phyloP scores from a whole-genome alignment of 2,797 vertebrate genomes.

The Parotocinclus haroldoi region DNA sequence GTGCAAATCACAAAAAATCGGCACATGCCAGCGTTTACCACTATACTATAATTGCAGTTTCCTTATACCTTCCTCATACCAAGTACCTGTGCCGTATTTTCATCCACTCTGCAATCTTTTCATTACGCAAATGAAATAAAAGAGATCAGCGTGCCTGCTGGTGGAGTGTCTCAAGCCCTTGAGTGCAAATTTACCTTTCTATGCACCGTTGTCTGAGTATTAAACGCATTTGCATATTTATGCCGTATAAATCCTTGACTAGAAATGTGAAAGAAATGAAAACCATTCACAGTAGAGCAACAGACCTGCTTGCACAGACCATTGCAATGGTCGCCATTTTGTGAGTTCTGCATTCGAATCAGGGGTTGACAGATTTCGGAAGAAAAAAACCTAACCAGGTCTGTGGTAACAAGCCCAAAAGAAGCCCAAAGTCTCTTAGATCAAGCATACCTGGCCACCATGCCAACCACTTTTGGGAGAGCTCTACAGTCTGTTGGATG shows the following conservation, averaged over 20 bases:
- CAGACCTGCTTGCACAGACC: slow-evolving; percentile 19
- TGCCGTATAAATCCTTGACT: background rate
- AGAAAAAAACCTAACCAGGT: too few relatives aligned
- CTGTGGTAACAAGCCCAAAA: too few relatives aligned
- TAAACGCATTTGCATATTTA: slow-evolving; percentile 35
- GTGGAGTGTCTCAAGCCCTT: slow-evolving; percentile 26
- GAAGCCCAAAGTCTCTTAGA: too few relatives aligned
- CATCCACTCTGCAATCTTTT: slow-evolving; percentile 40
- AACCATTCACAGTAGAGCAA: slow-evolving; percentile 16
- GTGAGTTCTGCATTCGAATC: too few relatives aligned
- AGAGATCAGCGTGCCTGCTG: slow-evolving; percentile 37
- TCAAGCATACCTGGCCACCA: too few relatives aligned
- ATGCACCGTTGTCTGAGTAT: slow-evolving; percentile 16
- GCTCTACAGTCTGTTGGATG: too few relatives aligned
- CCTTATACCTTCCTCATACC: slow-evolving; percentile 14
- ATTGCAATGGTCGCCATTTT: background rate
- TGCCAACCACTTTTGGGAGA: too few relatives aligned
- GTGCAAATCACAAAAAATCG: slow-evolving; percentile 21
- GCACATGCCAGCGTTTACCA: slow-evolving; percentile 29
- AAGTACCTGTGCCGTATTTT: slow-evolving; percentile 36
- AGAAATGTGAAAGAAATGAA: slow-evolving; percentile 11
- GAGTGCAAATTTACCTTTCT: slow-evolving; percentile 34
- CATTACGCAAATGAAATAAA: slow-evolving; percentile 46
- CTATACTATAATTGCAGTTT: slow-evolving; percentile 39
- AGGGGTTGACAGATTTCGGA: too few relatives aligned